phyloP scores from a whole-genome alignment of 1,140 invertebrate species.

The Conus betulinus region DNA sequence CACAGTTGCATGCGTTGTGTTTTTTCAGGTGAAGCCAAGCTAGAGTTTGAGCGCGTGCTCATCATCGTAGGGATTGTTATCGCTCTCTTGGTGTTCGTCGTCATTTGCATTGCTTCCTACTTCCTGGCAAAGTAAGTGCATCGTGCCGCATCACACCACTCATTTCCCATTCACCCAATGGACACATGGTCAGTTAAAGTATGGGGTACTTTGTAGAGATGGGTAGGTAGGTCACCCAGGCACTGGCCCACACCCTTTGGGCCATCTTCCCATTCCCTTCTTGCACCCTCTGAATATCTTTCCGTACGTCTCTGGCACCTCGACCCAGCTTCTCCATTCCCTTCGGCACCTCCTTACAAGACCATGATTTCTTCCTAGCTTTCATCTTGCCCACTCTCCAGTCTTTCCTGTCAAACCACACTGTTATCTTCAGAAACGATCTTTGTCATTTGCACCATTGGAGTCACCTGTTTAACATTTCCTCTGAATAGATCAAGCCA shows the following conservation, averaged over 20 bases:
- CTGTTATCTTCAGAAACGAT: too few relatives aligned
- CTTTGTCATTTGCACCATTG: too few relatives aligned
- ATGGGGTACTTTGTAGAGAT: neutral
- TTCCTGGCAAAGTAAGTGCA: slow-evolving; percentile 52
- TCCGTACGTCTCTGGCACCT: neutral
- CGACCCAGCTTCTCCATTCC: neutral
- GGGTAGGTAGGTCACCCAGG: neutral
- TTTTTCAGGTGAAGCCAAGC: slow-evolving; percentile 47
- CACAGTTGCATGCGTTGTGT: slow-evolving; percentile 31
- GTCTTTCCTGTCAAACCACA: neutral
- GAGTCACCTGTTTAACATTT: too few relatives aligned
- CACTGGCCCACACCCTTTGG: neutral
- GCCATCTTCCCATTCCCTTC: neutral
- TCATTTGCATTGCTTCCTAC: slow-evolving; percentile 55
- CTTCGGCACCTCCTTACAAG: neutral
- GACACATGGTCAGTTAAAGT: neutral
- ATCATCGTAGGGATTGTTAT: slow-evolving; percentile 54
- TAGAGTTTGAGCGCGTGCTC: slow-evolving; percentile 44
- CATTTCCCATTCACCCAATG: neutral
- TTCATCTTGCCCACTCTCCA: neutral
- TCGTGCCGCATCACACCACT: slow-evolving; percentile 23
- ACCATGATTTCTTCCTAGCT: too few relatives aligned
- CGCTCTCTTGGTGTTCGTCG: slow-evolving; percentile 47
- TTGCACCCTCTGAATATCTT: neutral
- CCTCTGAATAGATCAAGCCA: too few relatives aligned